Evolutionary conservation across 2,113 vertebrate species (phyloP).

Genomic region (Phainopepla nitens): DNA sequence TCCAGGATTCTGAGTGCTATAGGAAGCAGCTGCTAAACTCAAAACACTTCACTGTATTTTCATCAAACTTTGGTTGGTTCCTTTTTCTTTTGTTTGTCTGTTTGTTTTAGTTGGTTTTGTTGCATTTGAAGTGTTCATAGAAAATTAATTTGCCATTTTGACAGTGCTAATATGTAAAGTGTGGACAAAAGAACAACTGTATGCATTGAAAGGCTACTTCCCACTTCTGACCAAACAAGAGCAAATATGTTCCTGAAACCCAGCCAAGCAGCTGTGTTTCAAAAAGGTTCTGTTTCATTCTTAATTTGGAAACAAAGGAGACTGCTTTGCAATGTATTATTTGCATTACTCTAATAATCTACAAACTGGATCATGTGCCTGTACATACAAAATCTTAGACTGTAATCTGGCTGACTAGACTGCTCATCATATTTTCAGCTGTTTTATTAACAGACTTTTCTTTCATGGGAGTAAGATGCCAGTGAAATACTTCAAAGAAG

Average conservation of each 20-base stretch:
- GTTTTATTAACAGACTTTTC: neutral
- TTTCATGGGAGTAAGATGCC: neutral
- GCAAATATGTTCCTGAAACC: neutral
- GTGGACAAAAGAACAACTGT: neutral
- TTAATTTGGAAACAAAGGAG: neutral
- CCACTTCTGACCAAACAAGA: neutral
- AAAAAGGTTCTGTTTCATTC: neutral
- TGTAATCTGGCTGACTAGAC: neutral
- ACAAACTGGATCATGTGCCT: neutral
- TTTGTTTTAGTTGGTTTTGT: neutral
- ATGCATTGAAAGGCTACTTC: neutral
- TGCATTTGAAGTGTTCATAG: neutral
- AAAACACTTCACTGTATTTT: neutral
- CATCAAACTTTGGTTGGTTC: neutral
- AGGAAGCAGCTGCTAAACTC: neutral
- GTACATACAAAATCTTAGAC: neutral
- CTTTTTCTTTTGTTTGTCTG: neutral
- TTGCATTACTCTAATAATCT: neutral
- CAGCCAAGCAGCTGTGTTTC: neutral
- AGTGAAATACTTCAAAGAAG: neutral
- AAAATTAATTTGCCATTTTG: neutral
- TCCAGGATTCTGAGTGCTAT: neutral
- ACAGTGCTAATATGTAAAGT: neutral
- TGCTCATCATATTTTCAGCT: neutral
- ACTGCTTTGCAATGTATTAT: neutral